Conservation (phyloP, 2,113 vertebrate species). For the Speoplatyrhinus poulsoni region DNA sequence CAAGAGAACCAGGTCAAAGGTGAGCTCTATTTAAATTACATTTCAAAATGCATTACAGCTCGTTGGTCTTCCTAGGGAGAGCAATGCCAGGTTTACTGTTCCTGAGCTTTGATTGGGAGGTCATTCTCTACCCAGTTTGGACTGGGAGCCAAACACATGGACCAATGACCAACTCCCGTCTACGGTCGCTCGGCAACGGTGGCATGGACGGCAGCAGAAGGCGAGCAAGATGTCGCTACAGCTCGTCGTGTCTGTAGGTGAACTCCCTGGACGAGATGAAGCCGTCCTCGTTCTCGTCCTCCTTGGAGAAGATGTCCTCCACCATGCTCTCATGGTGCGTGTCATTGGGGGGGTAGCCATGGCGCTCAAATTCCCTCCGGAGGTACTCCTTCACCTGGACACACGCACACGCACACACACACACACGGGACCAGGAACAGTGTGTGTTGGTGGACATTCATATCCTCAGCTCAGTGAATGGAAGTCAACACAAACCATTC, state of each 20-base stretch:
- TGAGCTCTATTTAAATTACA: too few relatives aligned
- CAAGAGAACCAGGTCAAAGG: not conserved
- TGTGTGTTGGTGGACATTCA: too few relatives aligned
- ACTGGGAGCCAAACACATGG: not conserved
- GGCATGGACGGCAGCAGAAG: not conserved
- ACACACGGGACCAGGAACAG: too few relatives aligned
- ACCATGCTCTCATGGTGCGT: conserved; percentile 91
- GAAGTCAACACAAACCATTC: too few relatives aligned
- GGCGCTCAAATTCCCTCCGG: conserved; percentile 90
- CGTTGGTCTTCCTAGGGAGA: too few relatives aligned
- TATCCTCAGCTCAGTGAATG: too few relatives aligned
- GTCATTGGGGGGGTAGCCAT: conserved; percentile 89
- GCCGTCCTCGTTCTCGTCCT: conserved; percentile 93
- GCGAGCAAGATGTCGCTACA: conserved; percentile 65
- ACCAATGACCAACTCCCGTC: too few relatives aligned
- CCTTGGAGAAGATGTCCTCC: conserved; percentile 92
- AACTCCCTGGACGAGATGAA: conserved; percentile 97
- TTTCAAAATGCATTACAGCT: too few relatives aligned
- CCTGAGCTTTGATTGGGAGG: too few relatives aligned
- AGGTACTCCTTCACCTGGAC: conserved; percentile 91
- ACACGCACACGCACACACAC: not conserved
- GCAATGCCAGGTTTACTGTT: too few relatives aligned
- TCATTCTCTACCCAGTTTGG: not conserved
- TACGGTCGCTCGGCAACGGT: too few relatives aligned
- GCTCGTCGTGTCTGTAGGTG: conserved; percentile 93